Conservation (phyloP, 2,888 invertebrate species). For the Mesorhabditis sp. region DNA sequence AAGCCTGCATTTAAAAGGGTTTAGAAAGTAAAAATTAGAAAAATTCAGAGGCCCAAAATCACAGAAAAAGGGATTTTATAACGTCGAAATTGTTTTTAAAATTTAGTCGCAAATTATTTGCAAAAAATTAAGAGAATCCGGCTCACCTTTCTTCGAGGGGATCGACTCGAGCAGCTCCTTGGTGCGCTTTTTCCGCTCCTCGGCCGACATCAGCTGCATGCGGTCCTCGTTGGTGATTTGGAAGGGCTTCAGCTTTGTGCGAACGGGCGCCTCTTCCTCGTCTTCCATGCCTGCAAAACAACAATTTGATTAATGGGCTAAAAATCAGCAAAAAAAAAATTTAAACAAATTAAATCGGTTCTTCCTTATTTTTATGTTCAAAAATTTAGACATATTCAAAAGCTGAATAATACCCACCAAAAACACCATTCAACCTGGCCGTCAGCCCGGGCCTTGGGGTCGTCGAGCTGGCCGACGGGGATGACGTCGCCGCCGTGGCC, state of each 20-base stretch:
- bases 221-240: constrained; percentile 53
- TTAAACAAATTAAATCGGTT: neutral
- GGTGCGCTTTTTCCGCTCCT: constrained; percentile 92
- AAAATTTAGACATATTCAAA: neutral
- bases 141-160: constrained; percentile 78
- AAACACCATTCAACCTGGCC: constrained; percentile 38
- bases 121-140: neutral
- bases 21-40: too few relatives aligned
- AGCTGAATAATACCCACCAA: constrained; percentile 25
- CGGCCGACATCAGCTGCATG: constrained; percentile 46
- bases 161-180: constrained; percentile 96
- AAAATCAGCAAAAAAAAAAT: neutral
- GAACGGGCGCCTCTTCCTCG: constrained; percentile 29
- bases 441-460: constrained; percentile 17
- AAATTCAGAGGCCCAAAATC: too few relatives aligned
- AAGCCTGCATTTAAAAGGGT: too few relatives aligned
- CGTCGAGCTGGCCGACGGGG: neutral
- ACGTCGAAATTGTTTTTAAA: neutral
- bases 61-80: neutral
- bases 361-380: neutral
- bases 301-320: neutral
- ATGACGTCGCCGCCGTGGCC: constrained; percentile 2
- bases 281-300: constrained; percentile 22
- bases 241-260: constrained; percentile 52
- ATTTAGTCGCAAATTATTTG: neutral